Evolutionary conservation across 2,797 vertebrate genomes (phyloP), one percentile per base, ranked within the genome.

Genomic region (Gymnoscopelus microlampas): DNA sequence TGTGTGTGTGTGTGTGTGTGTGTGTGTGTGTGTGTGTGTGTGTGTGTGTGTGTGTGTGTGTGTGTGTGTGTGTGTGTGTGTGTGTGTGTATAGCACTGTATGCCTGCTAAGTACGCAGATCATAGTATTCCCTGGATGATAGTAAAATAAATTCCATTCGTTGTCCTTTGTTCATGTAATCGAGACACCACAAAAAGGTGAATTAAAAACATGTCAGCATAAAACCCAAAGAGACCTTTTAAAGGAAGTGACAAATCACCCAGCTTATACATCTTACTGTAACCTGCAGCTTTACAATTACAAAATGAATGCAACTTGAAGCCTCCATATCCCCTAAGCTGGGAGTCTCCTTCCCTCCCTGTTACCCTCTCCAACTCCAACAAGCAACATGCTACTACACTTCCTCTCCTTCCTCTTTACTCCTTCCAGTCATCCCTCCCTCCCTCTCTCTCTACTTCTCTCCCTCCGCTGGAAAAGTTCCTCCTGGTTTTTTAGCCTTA

Each of bases 401-500:
- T 84, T 88, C 88, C 87, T 84, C 83, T 69, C 85, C 82, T 83
- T 89, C 82, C 83, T 74, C 86, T 88, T 76, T 77, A 73, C 71
- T 80, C 66, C 84, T 84, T 89, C 80, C 87, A 88, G 75, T 72
- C 75, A 80, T 75, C 73, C 53, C 81, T 73, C 60, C 58, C 44
- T 74, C 62, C 32, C 53, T 50, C 11, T 51, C 29, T 35, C 76
- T 60, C 72, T 64, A 58, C 85, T 81, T 80, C 79, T 59, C 68
- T 58, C 71, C 71, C 66, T 59, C 77, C 79, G 26, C 78, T 91
- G 86, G 87, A 90, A 91, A 89, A 86, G 76, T 90, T 92, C 90
- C 91, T 90, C 88, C 84, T 90, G 87, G 88, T 92, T 95, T 94
- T 94, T 93, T 95, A 90, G 92, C 94, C 94, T 93, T 95, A 95